A percentile compares a stretch with the other conserved stretches of the same genome.
phyloP scores from a whole-genome alignment of 2,888 invertebrate species.

The Nomada hirtipes region DNA sequence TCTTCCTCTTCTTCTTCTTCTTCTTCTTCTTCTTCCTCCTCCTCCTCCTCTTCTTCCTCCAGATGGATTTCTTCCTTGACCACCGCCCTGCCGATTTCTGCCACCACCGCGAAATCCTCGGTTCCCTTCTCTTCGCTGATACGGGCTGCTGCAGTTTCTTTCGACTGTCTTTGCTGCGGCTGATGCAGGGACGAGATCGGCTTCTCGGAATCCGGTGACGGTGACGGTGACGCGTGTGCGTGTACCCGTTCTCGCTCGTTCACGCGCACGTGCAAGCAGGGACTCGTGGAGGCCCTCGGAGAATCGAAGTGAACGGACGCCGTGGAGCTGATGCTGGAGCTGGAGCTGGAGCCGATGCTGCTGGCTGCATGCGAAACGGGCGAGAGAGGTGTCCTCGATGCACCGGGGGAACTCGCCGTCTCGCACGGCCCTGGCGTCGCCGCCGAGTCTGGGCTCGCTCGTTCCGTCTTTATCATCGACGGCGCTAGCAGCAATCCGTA shows the following conservation, averaged over 20 bases:
- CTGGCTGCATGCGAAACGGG: constrained; percentile 60
- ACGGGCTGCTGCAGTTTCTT: constrained; percentile 35
- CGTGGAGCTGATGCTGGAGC: constrained; percentile 53
- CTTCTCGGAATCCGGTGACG: constrained; percentile 73
- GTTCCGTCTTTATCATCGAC: constrained; percentile 81
- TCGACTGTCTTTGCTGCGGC: constrained; percentile 61
- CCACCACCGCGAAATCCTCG: constrained; percentile 44
- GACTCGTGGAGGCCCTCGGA: constrained; percentile 66
- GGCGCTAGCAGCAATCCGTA: constrained; percentile 77
- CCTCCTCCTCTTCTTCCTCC: constrained; percentile 27
- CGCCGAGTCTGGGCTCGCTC: constrained; percentile 80
- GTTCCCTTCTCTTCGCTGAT: constrained; percentile 52
- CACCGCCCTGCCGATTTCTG: constrained; percentile 45
- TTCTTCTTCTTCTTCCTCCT: constrained; percentile 28
- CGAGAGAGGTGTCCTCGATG: constrained; percentile 64
- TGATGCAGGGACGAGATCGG: constrained; percentile 53
- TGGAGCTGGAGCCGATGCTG: constrained; percentile 49
- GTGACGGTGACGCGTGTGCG: constrained; percentile 56
- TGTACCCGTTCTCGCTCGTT: constrained; percentile 70
- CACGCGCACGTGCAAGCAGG: constrained; percentile 64
- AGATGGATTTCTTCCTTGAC: constrained; percentile 41
- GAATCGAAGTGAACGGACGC: constrained; percentile 74
- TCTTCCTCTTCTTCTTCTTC: constrained; percentile 40
- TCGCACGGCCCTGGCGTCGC: constrained; percentile 82
- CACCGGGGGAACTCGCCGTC: constrained; percentile 69